Conservation (phyloP, 2,797 vertebrate species). For the Microctenopoma stevenorrisi region DNA sequence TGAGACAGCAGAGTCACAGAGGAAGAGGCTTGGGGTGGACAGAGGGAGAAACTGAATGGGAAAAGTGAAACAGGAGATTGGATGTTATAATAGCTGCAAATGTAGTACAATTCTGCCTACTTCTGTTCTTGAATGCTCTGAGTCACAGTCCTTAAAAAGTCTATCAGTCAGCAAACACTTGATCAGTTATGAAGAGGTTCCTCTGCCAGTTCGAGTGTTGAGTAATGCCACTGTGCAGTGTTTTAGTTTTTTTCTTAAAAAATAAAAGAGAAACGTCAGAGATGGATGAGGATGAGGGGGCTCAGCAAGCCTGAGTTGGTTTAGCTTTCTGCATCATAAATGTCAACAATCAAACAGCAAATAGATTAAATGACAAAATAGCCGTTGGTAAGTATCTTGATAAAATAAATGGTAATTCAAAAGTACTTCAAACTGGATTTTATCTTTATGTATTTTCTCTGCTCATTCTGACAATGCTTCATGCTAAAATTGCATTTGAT, state of each 20-base stretch:
- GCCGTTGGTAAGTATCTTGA: background rate
- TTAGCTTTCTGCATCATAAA: background rate
- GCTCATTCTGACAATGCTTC: too few relatives aligned
- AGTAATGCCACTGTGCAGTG: slow-evolving; percentile 29
- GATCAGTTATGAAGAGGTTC: slow-evolving; percentile 54
- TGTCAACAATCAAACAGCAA: too few relatives aligned
- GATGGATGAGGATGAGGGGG: slow-evolving; percentile 1
- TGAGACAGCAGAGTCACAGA: slow-evolving; percentile 30
- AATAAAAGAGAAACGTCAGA: slow-evolving; percentile 9
- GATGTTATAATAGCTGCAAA: slow-evolving; percentile 25
- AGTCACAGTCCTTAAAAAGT: slow-evolving; percentile 27
- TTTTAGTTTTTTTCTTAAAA: slow-evolving; percentile 4
- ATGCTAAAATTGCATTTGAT: too few relatives aligned
- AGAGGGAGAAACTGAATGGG: slow-evolving; percentile 16
- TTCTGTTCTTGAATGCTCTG: slow-evolving; percentile 6
- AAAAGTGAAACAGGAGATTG: slow-evolving; percentile 28
- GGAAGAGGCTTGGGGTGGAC: slow-evolving; percentile 2
- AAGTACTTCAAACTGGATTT: too few relatives aligned
- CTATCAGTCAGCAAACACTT: slow-evolving; percentile 25
- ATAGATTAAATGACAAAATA: slow-evolving; percentile 1
- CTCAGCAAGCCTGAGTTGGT: background rate
- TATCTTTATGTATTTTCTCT: too few relatives aligned
- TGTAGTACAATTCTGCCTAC: background rate
- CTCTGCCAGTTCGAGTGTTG: slow-evolving; percentile 20
- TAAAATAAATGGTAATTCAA: too few relatives aligned